phyloP scores from a whole-genome alignment of 2,797 vertebrate species.

The Eulemur mongoz region DNA sequence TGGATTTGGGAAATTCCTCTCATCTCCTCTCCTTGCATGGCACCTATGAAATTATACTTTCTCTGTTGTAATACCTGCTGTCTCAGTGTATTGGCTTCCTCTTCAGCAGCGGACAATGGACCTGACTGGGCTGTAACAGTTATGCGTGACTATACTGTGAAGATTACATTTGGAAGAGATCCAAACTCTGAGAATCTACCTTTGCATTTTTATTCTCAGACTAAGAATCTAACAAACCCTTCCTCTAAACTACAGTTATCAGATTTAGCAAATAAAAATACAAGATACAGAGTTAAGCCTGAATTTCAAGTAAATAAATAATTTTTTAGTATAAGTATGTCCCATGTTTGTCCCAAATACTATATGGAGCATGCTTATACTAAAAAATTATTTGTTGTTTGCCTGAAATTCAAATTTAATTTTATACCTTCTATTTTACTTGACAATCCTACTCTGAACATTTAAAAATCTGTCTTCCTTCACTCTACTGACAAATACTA shows the following conservation, averaged over 20 bases:
- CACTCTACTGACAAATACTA: not conserved
- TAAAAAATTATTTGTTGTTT: not conserved
- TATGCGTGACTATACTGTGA: not conserved
- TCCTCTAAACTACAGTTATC: not conserved
- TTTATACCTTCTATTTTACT: not conserved
- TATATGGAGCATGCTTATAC: not conserved
- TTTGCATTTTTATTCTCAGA: not conserved
- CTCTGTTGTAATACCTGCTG: not conserved
- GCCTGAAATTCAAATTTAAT: not conserved
- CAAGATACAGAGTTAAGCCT: not conserved
- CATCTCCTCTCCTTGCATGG: not conserved
- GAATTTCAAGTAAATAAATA: constrained; percentile 17
- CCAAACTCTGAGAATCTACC: not conserved
- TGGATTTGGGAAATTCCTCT: not conserved
- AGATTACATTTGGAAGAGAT: not conserved
- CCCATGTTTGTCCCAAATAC: not conserved
- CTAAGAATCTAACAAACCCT: not conserved
- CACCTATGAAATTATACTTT: not conserved
- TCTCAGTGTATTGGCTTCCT: too few relatives aligned
- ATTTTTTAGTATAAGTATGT: not conserved
- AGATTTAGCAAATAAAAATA: not conserved
- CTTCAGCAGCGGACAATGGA: not conserved
- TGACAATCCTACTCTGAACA: not conserved
- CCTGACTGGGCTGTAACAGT: not conserved
- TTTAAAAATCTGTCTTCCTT: not conserved